Evolutionary conservation across 2,888 invertebrate genomes (phyloP), one percentile per base, ranked within the genome.

Genomic region (Molanna angustata): DNA sequence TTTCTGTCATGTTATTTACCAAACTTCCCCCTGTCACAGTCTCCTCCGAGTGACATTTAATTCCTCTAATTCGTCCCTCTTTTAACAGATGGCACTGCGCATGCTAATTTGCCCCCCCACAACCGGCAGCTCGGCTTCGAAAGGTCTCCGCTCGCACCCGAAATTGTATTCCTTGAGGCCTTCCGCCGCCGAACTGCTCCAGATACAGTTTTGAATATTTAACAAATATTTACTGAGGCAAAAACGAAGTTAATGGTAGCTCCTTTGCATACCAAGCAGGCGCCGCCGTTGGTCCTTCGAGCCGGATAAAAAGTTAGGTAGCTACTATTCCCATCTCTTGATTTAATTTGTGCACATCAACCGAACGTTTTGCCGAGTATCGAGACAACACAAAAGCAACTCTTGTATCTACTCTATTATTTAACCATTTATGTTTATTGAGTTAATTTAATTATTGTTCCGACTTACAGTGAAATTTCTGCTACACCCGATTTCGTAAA

Each of bases 141-240:
- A 48, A 40, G n/a, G 16, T 11, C 21, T 14, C 40, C 35, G 21
- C 27, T 32, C 42, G 14, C 11, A 32, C 14, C 20, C 32, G 9
- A 19, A 43, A 19, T 32, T 16, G 32, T n/a, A 11, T 18, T 18
- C 6, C 21, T 47, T 47, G n/a, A 7, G 47, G 2, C 47, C 16
- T 52, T 40, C 21, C 31, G n/a, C n/a, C 13, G 13, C 14, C 18
- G 35, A 18, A 42, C 11, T 16, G 18, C 21, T 14, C 14, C 11
- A 16, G 45, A 40, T 53, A 53, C 56, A 43, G 52, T 56, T 56
- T 49, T 56, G 56, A 56, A 56, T 56, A 56, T 56, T 56, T 56
- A 56, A 45, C 56, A 56, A 56, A 56, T 56, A 56, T 56, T 56
- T 56, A 52, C 56, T 20, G 48, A 52, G 35, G 49, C 33, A 31